A percentile compares a stretch with the other conserved stretches of the same genome.
These are phyloP conservation scores for Magallana nippona DNA, from an alignment of 2,888 invertebrate species.

Conservation along the genomic window DNA sequence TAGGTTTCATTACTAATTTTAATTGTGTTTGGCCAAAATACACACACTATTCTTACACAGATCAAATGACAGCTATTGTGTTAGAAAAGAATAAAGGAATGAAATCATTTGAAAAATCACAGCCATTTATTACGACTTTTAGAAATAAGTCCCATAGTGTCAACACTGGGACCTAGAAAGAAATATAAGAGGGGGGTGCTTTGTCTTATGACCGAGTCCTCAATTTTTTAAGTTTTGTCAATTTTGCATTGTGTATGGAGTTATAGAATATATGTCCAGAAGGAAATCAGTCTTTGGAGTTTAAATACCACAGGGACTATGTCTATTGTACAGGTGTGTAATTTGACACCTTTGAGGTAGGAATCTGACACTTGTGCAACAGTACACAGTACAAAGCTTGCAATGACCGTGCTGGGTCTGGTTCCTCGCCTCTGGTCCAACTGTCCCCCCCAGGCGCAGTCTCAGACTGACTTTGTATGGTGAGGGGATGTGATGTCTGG, in stretches of 20 bases:
- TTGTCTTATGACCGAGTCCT: too few species aligned
- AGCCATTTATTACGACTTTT: background rate
- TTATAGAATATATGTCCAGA: background rate
- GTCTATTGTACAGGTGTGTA: background rate
- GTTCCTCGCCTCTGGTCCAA: too few species aligned
- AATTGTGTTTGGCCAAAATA: slow-evolving; percentile 15
- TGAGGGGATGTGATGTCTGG: too few species aligned
- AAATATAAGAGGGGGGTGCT: background rate
- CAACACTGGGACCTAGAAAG: background rate
- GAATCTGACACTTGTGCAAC: background rate
- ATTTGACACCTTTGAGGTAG: background rate
- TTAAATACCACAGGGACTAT: background rate
- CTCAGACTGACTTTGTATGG: too few species aligned
- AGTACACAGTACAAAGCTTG: background rate
- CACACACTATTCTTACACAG: background rate
- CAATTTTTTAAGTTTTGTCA: too few species aligned
- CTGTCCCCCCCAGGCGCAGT: too few species aligned
- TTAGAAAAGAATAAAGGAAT: slow-evolving; percentile 4
- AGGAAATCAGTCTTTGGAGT: background rate
- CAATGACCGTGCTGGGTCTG: background rate
- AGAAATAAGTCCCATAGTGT: background rate
- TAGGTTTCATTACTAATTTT: background rate
- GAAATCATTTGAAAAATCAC: background rate
- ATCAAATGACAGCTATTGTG: background rate
- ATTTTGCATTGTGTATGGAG: background rate